A percentile compares a stretch with the other conserved stretches of the same genome.
These are phyloP conservation scores for Tretioscincus oriximinensis DNA, from an alignment of 2,113 vertebrate genomes.

Conservation along the genomic window DNA sequence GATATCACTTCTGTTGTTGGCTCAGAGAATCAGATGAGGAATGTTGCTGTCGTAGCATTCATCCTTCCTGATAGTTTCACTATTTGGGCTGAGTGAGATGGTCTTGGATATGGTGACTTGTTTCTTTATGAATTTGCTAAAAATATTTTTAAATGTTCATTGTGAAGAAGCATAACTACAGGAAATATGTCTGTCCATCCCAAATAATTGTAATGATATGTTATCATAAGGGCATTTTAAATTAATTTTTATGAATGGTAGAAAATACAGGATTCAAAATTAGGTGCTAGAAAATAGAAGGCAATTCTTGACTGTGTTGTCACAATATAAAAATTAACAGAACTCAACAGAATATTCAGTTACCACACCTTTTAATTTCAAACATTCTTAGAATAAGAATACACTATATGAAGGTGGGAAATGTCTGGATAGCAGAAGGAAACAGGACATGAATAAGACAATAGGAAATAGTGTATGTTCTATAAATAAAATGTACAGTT, in stretches of 20 bases:
- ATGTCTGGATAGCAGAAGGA: constrained; percentile 34
- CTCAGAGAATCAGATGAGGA: too few species aligned
- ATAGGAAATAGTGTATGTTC: constrained; percentile 37
- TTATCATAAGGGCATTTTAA: background rate
- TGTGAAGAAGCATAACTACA: too few species aligned
- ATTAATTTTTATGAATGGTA: constrained; percentile 10
- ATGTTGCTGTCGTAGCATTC: too few species aligned
- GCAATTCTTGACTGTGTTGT: constrained; percentile 27
- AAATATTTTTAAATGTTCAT: too few species aligned
- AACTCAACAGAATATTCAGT: constrained; percentile 1
- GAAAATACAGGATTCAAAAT: constrained; percentile 25
- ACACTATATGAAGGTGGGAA: constrained; percentile 1
- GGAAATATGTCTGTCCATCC: too few species aligned
- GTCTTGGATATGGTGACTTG: too few species aligned
- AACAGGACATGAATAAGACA: constrained; percentile 48
- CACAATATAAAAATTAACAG: constrained; percentile 36
- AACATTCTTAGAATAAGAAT: constrained; percentile 18
- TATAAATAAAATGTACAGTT: constrained; percentile 60
- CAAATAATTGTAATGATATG: too few species aligned
- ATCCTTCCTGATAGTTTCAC: too few species aligned
- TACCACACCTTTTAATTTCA: background rate
- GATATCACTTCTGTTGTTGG: too few species aligned
- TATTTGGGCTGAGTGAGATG: too few species aligned
- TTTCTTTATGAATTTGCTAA: too few species aligned
- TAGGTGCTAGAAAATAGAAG: constrained; percentile 44